Percentiles rank a stretch among this genome's conserved stretches.
These are phyloP conservation scores for Cheumatopsyche charites DNA, from an alignment of 1,140 invertebrate genomes.

Conservation along the genomic window DNA sequence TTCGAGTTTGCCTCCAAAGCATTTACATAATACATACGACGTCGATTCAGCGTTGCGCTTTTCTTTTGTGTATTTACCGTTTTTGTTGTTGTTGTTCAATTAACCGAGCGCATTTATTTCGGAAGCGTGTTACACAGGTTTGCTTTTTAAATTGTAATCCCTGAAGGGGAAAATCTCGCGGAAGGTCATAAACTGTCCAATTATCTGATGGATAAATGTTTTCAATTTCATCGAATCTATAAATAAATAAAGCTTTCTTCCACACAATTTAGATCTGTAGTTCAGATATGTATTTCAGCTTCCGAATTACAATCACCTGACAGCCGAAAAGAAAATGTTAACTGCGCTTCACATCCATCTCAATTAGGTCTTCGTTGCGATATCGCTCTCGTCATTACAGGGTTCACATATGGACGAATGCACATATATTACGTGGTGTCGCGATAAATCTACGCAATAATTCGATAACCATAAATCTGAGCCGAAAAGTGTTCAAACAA, in stretches of 20 bases:
- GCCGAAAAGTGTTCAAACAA: constrained; percentile 29
- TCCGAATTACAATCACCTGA: not conserved
- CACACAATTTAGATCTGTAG: too few species aligned
- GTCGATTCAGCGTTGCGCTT: too few species aligned
- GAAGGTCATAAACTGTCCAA: too few species aligned
- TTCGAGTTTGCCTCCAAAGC: not conserved
- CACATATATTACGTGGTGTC: constrained; percentile 15
- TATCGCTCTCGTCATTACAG: not conserved
- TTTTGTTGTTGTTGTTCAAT: constrained; percentile 6
- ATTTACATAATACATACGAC: constrained; percentile 10
- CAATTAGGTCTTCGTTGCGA: not conserved
- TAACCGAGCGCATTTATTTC: not conserved
- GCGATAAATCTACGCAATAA: constrained; percentile 37
- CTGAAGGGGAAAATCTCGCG: too few species aligned
- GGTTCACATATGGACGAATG: not conserved
- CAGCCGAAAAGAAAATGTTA: not conserved
- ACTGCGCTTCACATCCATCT: not conserved
- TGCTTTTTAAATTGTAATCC: constrained; percentile 3
- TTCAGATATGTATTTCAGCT: not conserved
- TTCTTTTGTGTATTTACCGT: too few species aligned
- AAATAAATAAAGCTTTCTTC: too few species aligned
- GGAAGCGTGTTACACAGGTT: not conserved
- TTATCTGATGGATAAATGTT: too few species aligned
- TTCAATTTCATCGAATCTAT: too few species aligned
- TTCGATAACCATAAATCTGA: constrained; percentile 36